Evolutionary conservation across 2,113 vertebrate genomes (phyloP).

Genomic region (Pungitius pungitius): DNA sequence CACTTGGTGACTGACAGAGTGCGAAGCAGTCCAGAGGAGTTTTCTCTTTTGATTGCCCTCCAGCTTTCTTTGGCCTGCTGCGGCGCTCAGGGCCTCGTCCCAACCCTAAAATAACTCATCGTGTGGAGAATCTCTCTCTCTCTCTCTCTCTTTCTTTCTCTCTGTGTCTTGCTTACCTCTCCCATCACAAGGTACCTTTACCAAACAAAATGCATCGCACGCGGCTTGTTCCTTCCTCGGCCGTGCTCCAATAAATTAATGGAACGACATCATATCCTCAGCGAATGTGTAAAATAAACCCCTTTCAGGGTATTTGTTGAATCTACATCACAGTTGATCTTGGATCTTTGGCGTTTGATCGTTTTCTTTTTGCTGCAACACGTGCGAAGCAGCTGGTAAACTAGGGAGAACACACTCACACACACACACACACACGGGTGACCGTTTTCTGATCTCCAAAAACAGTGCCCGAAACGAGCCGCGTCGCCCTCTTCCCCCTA

Average conservation of each 20-base stretch:
- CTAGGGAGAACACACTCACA: constrained; percentile 40
- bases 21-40: constrained; percentile 55
- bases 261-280: not conserved
- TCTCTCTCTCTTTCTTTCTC: constrained; percentile 6
- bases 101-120: constrained; percentile 65
- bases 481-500: constrained; percentile 34
- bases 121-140: constrained; percentile 50
- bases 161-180: constrained; percentile 30
- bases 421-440: constrained; percentile 44
- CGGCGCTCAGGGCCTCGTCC: constrained; percentile 59
- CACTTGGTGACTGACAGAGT: constrained; percentile 64
- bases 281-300: not conserved
- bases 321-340: not conserved
- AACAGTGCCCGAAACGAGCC: constrained; percentile 47
- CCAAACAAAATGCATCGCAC: constrained; percentile 25
- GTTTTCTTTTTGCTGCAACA: constrained; percentile 45
- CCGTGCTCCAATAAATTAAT: not conserved
- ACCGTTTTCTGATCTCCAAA: constrained; percentile 53
- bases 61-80: constrained; percentile 75
- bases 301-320: not conserved
- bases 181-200: constrained; percentile 33
- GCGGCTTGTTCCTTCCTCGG: constrained; percentile 44
- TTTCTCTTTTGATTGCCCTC: constrained; percentile 71
- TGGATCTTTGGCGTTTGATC: constrained; percentile 17
- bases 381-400: constrained; percentile 69